A percentile compares a stretch with the other conserved stretches of the same genome.
phyloP scores from a whole-genome alignment of 2,888 invertebrate genomes.

The Sphaerophoria rueppellii region DNA sequence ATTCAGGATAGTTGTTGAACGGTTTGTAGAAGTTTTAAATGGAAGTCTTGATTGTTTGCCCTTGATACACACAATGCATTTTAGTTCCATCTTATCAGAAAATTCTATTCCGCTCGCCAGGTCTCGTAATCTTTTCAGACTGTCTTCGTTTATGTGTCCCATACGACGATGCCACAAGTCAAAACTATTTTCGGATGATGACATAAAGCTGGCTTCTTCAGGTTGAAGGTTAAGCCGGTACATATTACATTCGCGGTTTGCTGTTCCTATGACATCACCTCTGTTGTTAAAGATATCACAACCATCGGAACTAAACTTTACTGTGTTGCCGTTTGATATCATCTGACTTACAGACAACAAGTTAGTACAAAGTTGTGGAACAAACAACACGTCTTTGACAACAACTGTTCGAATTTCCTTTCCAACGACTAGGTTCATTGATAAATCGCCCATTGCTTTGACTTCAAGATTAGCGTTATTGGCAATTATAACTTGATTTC shows the following conservation, averaged over 20 bases:
- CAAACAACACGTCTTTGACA: neutral
- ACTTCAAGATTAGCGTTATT: neutral
- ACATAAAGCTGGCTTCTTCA: neutral
- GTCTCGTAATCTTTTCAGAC: neutral
- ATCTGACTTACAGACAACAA: neutral
- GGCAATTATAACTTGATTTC: too few relatives aligned
- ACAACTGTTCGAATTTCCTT: neutral
- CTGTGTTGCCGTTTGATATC: neutral
- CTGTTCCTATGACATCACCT: too few relatives aligned
- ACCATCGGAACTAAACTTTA: neutral
- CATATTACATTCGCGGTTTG: too few relatives aligned
- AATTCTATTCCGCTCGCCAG: neutral
- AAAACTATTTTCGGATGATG: neutral
- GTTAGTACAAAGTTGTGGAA: neutral
- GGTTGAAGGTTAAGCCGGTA: neutral
- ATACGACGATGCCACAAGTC: too few relatives aligned
- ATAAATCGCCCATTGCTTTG: neutral
- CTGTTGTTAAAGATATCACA: neutral
- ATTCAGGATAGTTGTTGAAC: neutral
- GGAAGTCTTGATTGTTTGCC: slow-evolving; percentile 2
- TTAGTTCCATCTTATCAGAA: neutral
- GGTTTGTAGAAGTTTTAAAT: neutral
- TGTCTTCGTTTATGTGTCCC: neutral
- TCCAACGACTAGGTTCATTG: neutral
- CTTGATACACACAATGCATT: neutral